Evolutionary conservation across 2,888 invertebrate genomes (phyloP), one percentile per base, ranked within the genome.

Genomic region (Adela reaumurella): DNA sequence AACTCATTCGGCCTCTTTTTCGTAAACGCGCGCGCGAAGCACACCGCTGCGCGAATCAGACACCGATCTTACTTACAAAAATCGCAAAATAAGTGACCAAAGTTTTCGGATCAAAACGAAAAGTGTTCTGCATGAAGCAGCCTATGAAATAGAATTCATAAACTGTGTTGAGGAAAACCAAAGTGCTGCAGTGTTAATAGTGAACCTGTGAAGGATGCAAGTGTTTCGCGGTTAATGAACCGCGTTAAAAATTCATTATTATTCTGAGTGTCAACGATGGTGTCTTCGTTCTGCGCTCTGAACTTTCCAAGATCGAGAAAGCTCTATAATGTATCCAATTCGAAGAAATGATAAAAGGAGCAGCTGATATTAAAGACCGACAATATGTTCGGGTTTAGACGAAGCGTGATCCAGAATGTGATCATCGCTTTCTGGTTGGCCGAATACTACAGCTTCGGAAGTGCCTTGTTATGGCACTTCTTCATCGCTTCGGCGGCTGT

Each of bases 381-480:
- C 57, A 70, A 65, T 59, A 78, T 77, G 77, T 63, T 74, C 20
- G 71, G 74, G n/a, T 73, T 76, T 58, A 74, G 70, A 58, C 60
- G 62, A 47, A 64, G 65, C 17, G 58, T 62, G 49, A 56, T 65
- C 10, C 64, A 64, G 55, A 50, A 60, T 4, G 61, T 69, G 29
- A 52, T 74, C 43, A 51, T 66, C 3, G 52, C 70, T 19, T 50
- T 61, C 17, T 74, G 68, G 66, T 58, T 61, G 8, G 53, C 68
- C 46, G 62, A 68, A 57, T 60, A 67, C 54, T 73, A 62, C 55
- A 68, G 71, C 16, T 69, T 72, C 52, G 65, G 60, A 4, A 61
- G 52, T 49, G 52, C 56, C 20, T 16, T 48, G 24, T 41, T 46
- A 24, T 29, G 46, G 35, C 66, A 60, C 53, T 56, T 60, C 45